Evolutionary conservation across 2,797 vertebrate genomes (phyloP), one percentile per base, ranked within the genome.

Genomic region (Artibeus lituratus): DNA sequence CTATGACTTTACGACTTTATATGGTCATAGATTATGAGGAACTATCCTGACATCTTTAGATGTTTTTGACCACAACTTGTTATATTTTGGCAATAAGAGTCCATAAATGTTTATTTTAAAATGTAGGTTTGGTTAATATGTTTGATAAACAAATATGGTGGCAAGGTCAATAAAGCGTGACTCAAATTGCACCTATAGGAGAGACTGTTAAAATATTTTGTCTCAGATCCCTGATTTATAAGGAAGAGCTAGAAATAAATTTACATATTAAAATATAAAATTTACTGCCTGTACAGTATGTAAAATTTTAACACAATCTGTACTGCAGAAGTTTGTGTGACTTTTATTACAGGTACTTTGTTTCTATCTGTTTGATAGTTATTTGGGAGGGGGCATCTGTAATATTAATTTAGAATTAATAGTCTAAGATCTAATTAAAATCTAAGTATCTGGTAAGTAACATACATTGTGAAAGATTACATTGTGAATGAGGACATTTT

Each of bases 91-190:
- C 67, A 94, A 47, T 53, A 82, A 95, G 51, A 81, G 44, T 29
- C n/a, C 47, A 93, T 94, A 94, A 89, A 96, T 95, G 96, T 96
- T 95, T 96, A 95, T 95, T 93, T 96, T 94, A 96, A 57, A 84
- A 73, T 72, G 55, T 85, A 86, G 55, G 26, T 76, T 97, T 88
- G 87, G 39, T 83, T 51, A 91, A 92, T 93, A 39, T 62, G 44
- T 90, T 97, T 95, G 39, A 93, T 94, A 96, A 97, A 94, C 76
- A 95, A 59, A 44, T 96, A 74, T 10, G 72, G 96, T 91, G 35
- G 44, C 72, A 96, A 91, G 22, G 39, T 95, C 55, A 91, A 91
- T 80, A 95, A 94, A 95, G 49, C 67, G 67, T 92, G 89, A 81
- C 89, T 95, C 81, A 91, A 76, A 94, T 96, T 39, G 69, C 77